Base-by-base conservation (phyloP, 2,797 vertebrate genomes). In the Chiroxiphia lanceolata region DNA sequence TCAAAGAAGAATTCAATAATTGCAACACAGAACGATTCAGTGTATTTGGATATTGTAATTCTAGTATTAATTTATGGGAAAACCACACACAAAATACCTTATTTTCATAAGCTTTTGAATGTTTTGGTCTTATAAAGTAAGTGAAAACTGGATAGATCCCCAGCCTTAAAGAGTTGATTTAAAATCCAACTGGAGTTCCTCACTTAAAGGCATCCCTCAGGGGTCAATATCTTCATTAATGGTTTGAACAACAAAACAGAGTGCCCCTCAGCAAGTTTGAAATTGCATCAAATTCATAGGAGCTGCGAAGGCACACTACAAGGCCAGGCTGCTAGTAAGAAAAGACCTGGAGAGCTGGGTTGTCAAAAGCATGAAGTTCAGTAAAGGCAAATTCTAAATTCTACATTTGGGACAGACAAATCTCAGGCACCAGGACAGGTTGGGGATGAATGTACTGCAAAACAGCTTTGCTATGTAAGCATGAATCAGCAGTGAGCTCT, bases 391-490 rank as follows among this genome's bases (percentile, higher is more conserved):
- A 71, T 34, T 13, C 48, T 45, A 68, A 72, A 9, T 27, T 65
- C 47, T 44, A 2, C 17, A 57, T 33, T 27, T 65, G 33, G 13
- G 29, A 72, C 45, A 91, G 50, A 76, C 61, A 53, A 29, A 79
- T 65, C 42, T 38, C 42, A 48, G 53, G 10, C 23, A 57, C 29
- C 20, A 69, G 34, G 10, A 68, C 22, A 64, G 25, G 13, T 1
- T 45, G 23, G 12, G 27, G 45, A 86, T 3, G 1, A 71, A 38
- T 0, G 0, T 15, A 45, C 22, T 15, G 33, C 65, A 38, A 72
- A 72, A 4, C 13, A 80, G 48, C 25, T 83, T 29, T 78, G 27
- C n/a, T 75, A 51, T 9, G 23, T 10, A 19, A 78, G 36, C 22
- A 45, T 13, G 8, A 38, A 60, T 8, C 61, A 92, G 59, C 53